These are phyloP conservation scores for Odontamblyopus rebecca DNA, from an alignment of 2,797 vertebrate species.

Conservation along the genomic window DNA sequence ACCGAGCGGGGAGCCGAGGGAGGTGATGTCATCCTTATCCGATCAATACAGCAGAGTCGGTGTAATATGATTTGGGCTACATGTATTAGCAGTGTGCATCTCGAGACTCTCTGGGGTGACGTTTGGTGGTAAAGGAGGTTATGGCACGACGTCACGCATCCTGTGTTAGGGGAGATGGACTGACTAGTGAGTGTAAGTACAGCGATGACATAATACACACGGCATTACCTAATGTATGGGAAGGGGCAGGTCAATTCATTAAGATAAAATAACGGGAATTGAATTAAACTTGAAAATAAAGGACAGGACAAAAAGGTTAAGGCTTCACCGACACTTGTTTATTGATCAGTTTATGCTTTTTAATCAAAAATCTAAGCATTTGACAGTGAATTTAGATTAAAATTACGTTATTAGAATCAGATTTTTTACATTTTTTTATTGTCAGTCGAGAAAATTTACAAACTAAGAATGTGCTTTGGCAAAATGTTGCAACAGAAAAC, in stretches of 20 bases:
- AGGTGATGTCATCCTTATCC: slow-evolving; percentile 66
- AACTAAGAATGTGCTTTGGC: too few relatives aligned
- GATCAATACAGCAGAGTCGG: slow-evolving; percentile 57
- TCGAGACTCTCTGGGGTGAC: slow-evolving; percentile 50
- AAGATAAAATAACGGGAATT: not conserved
- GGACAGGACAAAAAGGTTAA: not conserved
- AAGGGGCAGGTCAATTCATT: not conserved
- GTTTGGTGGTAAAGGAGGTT: slow-evolving; percentile 26
- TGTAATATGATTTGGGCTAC: slow-evolving; percentile 67
- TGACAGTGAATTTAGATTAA: too few relatives aligned
- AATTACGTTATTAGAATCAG: too few relatives aligned
- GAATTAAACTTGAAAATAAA: not conserved
- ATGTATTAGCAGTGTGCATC: slow-evolving; percentile 60
- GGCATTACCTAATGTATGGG: slow-evolving; percentile 14
- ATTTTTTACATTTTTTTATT: too few relatives aligned
- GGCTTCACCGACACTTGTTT: not conserved
- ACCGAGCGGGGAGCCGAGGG: slow-evolving; percentile 18
- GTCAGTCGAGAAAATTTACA: too few relatives aligned
- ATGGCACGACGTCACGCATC: slow-evolving; percentile 27
- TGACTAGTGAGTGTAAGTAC: slow-evolving; percentile 25
- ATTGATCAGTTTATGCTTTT: too few relatives aligned
- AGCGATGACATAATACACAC: not conserved
- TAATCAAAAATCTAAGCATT: too few relatives aligned
- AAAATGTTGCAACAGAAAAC: too few relatives aligned
- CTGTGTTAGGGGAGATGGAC: slow-evolving; percentile 13